Evolutionary conservation across 2,113 vertebrate genomes (phyloP), one percentile per base, ranked within the genome.

Genomic region (Uria lomvia): DNA sequence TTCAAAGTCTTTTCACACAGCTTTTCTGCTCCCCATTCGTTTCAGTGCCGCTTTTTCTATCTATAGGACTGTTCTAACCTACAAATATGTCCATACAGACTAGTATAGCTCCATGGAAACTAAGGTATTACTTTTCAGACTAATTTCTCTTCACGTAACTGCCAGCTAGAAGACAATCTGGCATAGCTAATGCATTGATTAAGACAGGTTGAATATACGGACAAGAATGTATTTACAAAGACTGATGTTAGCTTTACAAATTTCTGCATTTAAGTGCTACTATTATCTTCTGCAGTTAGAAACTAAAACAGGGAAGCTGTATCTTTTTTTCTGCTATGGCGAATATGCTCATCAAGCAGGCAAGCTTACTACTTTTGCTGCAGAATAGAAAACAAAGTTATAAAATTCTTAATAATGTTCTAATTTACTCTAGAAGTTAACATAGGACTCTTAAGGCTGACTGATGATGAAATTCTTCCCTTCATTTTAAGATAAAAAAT

Each of bases 91-190:
- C 40, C 38, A 63, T 15, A 26, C 85, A 89, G 49, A 52, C n/a
- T 29, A 34, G 63, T 91, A 47, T 27, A 91, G 75, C 92, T 93
- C 96, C 91, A 95, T 94, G 87, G 95, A 96, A 97, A 96, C 85
- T 1, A 60, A 84, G 60, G 58, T 55, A 73, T 89, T 86, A 38
- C 62, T 87, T 88, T 88, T 52, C 52, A 90, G 72, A 72, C 68
- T 81, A 49, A 49, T 86, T 92, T 86, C 81, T 80, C 50, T 40
- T 92, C 47, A 36, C 3, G 0, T 74, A 88, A 59, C 43, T 88
- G 72, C 62, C 52, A 70, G 30, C 42, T 74, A 52, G 23, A 72
- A 30, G 40, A 90, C 78, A 32, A 81, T 42, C 26, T 79, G 34
- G 38, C 26, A 75, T 11, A 89, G 42, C 27, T 67, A 83, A 23